These are phyloP conservation scores for Emmelina monodactyla DNA, from an alignment of 2,888 invertebrate species.

Conservation along the genomic window DNA sequence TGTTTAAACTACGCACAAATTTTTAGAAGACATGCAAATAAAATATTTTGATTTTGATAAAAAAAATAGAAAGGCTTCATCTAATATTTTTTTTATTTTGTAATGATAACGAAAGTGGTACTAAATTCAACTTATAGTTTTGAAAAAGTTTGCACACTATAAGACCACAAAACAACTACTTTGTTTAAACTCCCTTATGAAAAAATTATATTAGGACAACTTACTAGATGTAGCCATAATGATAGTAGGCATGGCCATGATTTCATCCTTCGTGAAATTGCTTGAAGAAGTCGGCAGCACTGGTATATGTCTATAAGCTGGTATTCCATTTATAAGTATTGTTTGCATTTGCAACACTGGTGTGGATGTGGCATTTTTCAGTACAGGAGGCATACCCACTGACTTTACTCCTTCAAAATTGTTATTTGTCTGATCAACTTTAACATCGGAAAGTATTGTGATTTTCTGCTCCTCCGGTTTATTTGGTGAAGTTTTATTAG, in stretches of 20 bases:
- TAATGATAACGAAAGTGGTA: not conserved
- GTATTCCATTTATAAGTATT: slow-evolving; percentile 47
- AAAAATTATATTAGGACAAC: slow-evolving; percentile 1
- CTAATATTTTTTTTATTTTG: not conserved
- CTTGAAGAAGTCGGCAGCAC: slow-evolving; percentile 15
- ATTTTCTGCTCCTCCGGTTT: slow-evolving; percentile 36
- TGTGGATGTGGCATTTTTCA: slow-evolving; percentile 34
- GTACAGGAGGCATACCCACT: slow-evolving; percentile 20
- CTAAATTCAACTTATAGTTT: not conserved
- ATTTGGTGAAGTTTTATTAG: not conserved
- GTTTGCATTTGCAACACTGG: slow-evolving; percentile 40
- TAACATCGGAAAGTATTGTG: slow-evolving; percentile 48
- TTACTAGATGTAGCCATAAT: slow-evolving; percentile 51
- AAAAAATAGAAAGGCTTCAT: not conserved
- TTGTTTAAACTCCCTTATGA: not conserved
- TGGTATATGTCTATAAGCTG: slow-evolving; percentile 31
- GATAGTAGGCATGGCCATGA: slow-evolving; percentile 64
- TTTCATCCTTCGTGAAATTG: slow-evolving; percentile 47
- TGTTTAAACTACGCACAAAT: no score
- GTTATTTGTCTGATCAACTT: slow-evolving; percentile 32
- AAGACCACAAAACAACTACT: not conserved
- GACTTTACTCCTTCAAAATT: no score
- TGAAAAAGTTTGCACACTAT: not conserved
- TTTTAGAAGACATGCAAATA: no score
- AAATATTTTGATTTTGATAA: no score